Conservation (phyloP, 2,888 invertebrate genomes). For the Microplitis manilae region DNA sequence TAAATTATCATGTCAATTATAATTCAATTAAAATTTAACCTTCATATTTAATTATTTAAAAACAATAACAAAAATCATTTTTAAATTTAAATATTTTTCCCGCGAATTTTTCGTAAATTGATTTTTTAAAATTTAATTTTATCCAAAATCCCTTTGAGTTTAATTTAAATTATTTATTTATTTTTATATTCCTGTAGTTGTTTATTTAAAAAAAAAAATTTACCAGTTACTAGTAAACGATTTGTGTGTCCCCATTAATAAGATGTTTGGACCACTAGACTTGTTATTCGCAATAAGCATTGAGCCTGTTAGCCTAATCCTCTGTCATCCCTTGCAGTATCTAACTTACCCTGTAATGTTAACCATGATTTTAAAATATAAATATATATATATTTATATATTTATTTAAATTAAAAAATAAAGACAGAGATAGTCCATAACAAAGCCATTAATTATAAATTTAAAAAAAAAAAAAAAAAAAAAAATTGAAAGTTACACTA, state of each 20-base stretch:
- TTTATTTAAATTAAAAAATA: not conserved
- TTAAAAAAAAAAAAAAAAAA: constrained; percentile 11
- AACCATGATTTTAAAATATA: not conserved
- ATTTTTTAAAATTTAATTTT: too few relatives aligned
- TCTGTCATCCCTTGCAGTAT: constrained; percentile 19
- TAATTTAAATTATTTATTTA: too few relatives aligned
- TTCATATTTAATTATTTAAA: not conserved
- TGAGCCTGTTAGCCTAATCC: constrained; percentile 34
- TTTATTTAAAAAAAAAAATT: too few relatives aligned
- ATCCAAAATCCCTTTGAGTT: too few relatives aligned
- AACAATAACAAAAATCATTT: not conserved
- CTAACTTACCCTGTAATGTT: not conserved
- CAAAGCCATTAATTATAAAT: not conserved
- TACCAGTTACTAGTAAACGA: not conserved
- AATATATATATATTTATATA: not conserved
- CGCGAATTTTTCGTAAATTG: too few relatives aligned
- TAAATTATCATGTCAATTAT: constrained; percentile 31
- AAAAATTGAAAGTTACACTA: not conserved
- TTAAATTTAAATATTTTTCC: not conserved
- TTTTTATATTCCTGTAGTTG: too few relatives aligned
- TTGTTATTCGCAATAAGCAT: constrained; percentile 12
- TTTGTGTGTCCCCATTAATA: constrained; percentile 26
- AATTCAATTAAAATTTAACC: constrained; percentile 3
- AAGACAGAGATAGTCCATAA: constrained; percentile 6
- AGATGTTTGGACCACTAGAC: constrained; percentile 36